Evolutionary conservation across 2,888 invertebrate species (phyloP).

Genomic region (Agrochola circellaris): DNA sequence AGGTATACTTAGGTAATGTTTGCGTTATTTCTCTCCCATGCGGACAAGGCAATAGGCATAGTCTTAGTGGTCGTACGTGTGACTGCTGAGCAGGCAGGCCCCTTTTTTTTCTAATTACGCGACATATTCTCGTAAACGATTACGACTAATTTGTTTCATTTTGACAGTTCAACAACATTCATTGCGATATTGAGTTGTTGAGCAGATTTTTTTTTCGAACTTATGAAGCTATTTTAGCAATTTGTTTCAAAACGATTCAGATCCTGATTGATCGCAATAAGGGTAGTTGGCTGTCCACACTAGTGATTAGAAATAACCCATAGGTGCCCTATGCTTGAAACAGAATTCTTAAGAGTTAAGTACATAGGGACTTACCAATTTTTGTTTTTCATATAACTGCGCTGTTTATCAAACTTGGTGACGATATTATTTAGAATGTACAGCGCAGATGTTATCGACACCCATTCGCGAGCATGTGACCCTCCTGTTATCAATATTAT

Average conservation of each 20-base stretch:
- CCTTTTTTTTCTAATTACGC: too few relatives aligned
- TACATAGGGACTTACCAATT: conserved; percentile 91
- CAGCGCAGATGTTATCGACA: conserved; percentile 93
- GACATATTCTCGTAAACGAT: too few relatives aligned
- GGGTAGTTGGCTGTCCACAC: not conserved
- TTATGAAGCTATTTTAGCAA: too few relatives aligned
- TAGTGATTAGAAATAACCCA: not conserved
- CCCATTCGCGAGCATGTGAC: conserved; percentile 97
- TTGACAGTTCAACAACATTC: too few relatives aligned
- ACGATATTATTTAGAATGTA: conserved; percentile 93
- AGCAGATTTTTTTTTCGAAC: too few relatives aligned
- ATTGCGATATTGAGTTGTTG: too few relatives aligned
- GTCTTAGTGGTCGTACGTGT: too few relatives aligned
- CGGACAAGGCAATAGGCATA: not conserved
- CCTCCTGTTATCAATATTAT: conserved; percentile 93
- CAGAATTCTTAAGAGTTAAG: not conserved
- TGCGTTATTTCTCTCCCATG: not conserved
- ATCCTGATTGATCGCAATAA: not conserved
- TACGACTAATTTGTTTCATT: too few relatives aligned
- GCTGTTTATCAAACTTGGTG: conserved; percentile 92
- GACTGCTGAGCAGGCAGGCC: too few relatives aligned
- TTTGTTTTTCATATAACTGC: conserved; percentile 92
- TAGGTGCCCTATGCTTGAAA: not conserved
- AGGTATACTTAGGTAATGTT: not conserved
- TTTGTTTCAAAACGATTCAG: too few relatives aligned